phyloP scores from a whole-genome alignment of 2,797 vertebrate genomes.

The Phoeniculus purpureus region DNA sequence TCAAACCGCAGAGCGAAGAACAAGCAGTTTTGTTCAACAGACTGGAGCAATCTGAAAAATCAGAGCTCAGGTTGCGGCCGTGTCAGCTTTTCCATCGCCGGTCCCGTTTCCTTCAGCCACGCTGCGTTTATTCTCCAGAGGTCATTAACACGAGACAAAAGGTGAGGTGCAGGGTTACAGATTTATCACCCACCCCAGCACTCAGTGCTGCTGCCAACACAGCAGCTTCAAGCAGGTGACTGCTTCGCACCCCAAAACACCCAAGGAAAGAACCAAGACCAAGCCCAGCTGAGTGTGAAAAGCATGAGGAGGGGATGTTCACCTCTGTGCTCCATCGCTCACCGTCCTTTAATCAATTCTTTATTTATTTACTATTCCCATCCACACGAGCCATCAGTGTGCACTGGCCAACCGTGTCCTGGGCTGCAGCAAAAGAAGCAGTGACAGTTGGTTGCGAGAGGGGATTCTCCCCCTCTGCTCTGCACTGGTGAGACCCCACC shows the following conservation, averaged over 20 bases:
- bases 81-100: constrained; percentile 53
- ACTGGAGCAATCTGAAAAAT: constrained; percentile 25
- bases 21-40: constrained; percentile 29
- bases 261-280: not conserved
- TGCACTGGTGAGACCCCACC: too few relatives aligned
- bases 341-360: not conserved
- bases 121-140: constrained; percentile 48
- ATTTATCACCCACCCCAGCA: constrained; percentile 18
- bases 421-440: too few relatives aligned
- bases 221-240: not conserved
- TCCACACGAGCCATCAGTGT: too few relatives aligned
- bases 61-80: constrained; percentile 29
- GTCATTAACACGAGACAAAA: constrained; percentile 50
- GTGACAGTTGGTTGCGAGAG: too few relatives aligned
- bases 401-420: too few relatives aligned
- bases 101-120: constrained; percentile 1
- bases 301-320: not conserved
- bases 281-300: not conserved
- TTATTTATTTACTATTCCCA: not conserved
- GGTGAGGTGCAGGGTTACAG: constrained; percentile 38
- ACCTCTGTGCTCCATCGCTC: not conserved
- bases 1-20: not conserved
- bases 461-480: too few relatives aligned
- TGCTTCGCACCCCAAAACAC: not conserved
- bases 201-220: not conserved